Conservation (phyloP, 64 coral and sea anemone species). For the Pachyseris speciosa region DNA sequence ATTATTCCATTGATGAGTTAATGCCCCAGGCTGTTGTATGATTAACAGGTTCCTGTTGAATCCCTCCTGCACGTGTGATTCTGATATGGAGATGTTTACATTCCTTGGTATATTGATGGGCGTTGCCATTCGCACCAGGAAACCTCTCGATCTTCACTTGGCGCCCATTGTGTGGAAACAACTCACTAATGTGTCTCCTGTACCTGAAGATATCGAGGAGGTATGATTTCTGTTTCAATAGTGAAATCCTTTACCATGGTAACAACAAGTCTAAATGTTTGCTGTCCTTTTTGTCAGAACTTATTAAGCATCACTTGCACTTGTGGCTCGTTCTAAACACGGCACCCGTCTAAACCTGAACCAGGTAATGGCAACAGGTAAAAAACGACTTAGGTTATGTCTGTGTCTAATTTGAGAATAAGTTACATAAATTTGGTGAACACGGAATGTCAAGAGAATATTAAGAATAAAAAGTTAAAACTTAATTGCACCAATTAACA, state of each 20-base stretch:
- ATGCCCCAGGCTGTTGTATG: neutral
- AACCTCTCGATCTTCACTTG: constrained; percentile 83
- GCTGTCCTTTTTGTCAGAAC: no score
- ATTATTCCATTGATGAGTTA: neutral
- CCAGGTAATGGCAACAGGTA: no score
- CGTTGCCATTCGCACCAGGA: constrained; percentile 87
- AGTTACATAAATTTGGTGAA: no score
- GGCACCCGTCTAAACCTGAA: no score
- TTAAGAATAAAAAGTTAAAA: no score
- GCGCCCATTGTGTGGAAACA: constrained; percentile 90
- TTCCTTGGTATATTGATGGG: constrained; percentile 87
- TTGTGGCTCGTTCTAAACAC: no score
- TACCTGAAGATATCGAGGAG: constrained; percentile 91
- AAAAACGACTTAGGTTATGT: no score
- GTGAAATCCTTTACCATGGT: neutral
- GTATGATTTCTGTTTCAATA: neutral
- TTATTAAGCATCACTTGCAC: no score
- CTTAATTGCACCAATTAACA: no score
- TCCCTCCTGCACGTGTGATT: constrained; percentile 64
- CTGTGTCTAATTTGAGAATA: no score
- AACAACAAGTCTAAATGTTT: no score
- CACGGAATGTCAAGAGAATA: no score
- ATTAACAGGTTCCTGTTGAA: constrained; percentile 78
- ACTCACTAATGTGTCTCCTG: constrained; percentile 70
- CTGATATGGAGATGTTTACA: constrained; percentile 76